Evolutionary conservation across 1,140 invertebrate species (phyloP), one percentile per base, ranked within the genome.

Genomic region (Medauroidea extradentata): DNA sequence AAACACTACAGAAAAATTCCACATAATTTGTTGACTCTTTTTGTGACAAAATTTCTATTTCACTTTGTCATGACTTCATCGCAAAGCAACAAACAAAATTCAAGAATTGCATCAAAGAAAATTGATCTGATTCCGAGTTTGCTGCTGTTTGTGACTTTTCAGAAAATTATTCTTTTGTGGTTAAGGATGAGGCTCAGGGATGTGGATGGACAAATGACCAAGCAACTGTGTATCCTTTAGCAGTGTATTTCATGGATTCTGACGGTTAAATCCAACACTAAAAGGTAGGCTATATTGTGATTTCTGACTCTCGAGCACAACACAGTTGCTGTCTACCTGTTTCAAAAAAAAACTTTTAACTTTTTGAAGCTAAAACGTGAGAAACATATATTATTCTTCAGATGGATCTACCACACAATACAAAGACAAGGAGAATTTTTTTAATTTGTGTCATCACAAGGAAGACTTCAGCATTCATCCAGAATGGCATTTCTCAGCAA

Each of bases 331-430:
- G 29, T 34, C 5, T 34, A 7, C 29, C 29, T 34, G 29, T 34
- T 34, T 34, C 29, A 34, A 11, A 34, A 34, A 11, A 34, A 34
- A 34, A 4, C 11, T 7, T 34, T 34, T 34, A 34, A 34, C 16
- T 48, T 23, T 27, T 65, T 63, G 24, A 44, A 16, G 64, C 63
- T 3, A 44, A 75, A 76, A 76, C n/a, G n/a, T n/a, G n/a, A n/a
- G n/a, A n/a, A n/a, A n/a, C n/a, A n/a, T n/a, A n/a, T n/a, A n/a
- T n/a, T n/a, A n/a, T n/a, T n/a, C n/a, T n/a, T n/a, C n/a, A n/a
- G n/a, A n/a, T n/a, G n/a, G n/a, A n/a, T n/a, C n/a, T n/a, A n/a
- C n/a, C n/a, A n/a, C n/a, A n/a, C n/a, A n/a, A n/a, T n/a, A n/a
- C n/a, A n/a, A n/a, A n/a, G n/a, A n/a, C n/a, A n/a, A n/a, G n/a